Percentiles rank a stretch among this genome's conserved stretches.
Conservation (phyloP, 2,113 vertebrate species). For the Triplophysa tibetana region DNA sequence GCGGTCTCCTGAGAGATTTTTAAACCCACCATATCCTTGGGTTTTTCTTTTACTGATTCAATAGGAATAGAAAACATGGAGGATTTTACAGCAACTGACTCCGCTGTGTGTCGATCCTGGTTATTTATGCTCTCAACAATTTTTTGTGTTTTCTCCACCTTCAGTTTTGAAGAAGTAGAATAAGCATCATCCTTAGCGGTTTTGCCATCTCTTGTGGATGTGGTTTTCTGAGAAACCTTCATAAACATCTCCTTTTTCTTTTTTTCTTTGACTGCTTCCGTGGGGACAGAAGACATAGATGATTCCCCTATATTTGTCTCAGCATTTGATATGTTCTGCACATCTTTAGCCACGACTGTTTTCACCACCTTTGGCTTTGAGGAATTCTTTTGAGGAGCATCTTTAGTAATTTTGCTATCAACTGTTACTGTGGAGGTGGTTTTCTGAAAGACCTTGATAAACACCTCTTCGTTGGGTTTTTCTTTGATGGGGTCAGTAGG, state of each 20-base stretch:
- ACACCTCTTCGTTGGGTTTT: neutral
- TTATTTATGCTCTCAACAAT: too few species aligned
- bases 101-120: too few species aligned
- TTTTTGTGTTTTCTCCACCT: conserved; percentile 8
- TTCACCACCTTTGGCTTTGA: neutral
- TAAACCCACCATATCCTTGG: neutral
- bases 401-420: neutral
- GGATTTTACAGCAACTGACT: too few species aligned
- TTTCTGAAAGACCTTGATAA: neutral
- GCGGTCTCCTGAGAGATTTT: neutral
- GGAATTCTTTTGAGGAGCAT: neutral
- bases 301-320: conserved; percentile 55
- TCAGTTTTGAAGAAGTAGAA: conserved; percentile 5
- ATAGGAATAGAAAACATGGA: neutral
- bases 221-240: neutral
- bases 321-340: conserved; percentile 36
- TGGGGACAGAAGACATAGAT: neutral
- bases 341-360: neutral
- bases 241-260: neutral
- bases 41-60: conserved; percentile 47
- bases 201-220: neutral
- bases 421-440: neutral
- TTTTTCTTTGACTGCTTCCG: neutral
- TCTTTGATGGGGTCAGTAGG: neutral
- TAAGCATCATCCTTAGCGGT: neutral